Evolutionary conservation across 2,797 vertebrate genomes (phyloP).

Genomic region (Otolemur crassicaudatus): DNA sequence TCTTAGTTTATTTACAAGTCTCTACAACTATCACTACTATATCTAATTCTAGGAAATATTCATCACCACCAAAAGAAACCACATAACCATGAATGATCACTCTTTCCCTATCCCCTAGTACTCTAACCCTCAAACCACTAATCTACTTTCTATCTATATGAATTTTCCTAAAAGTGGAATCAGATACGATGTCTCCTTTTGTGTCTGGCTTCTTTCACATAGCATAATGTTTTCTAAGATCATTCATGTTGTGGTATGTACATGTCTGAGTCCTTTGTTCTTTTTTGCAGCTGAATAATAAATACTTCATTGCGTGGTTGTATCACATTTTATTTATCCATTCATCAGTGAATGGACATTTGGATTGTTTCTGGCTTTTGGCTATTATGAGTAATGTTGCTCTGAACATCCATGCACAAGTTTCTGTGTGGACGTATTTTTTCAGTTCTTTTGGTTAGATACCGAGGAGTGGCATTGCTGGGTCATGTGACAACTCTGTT

Average conservation of each 20-base stretch:
- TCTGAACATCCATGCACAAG: not conserved
- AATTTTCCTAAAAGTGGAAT: slow-evolving; percentile 20
- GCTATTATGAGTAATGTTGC: not conserved
- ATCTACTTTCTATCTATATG: not conserved
- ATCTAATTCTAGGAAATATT: not conserved
- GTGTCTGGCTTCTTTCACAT: not conserved
- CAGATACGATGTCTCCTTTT: not conserved
- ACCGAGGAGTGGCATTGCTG: not conserved
- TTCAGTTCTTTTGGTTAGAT: not conserved
- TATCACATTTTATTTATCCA: not conserved
- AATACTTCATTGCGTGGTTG: not conserved
- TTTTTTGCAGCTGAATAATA: not conserved
- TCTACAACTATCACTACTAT: not conserved
- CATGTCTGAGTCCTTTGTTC: not conserved
- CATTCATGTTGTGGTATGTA: not conserved
- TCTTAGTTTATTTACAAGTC: not conserved
- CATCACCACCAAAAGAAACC: not conserved
- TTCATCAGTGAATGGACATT: not conserved
- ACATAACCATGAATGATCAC: not conserved
- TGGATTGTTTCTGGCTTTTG: not conserved
- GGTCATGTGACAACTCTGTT: not conserved
- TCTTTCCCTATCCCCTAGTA: not conserved
- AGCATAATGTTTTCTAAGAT: not conserved
- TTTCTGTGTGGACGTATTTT: not conserved
- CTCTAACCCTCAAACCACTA: not conserved